Base-by-base conservation (phyloP, 2,797 vertebrate species). In the Anolis apletophallus region DNA sequence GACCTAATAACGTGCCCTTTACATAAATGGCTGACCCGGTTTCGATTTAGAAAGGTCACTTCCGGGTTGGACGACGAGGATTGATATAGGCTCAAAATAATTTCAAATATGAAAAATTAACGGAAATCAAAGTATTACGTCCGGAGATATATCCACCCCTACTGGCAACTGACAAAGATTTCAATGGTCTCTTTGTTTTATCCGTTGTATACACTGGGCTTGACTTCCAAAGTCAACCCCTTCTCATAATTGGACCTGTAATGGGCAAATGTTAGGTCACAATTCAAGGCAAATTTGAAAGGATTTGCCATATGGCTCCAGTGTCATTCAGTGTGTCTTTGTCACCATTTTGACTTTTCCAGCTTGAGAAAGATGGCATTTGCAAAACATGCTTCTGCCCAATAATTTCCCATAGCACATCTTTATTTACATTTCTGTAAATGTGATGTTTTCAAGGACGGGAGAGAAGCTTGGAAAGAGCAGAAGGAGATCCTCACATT, bases 401-500 rank as follows among this genome's bases (percentile, higher is more conserved):
- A 23, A 23, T 5, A 54, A 50, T 59, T 78, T 52, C 5, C 61
- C 10, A 40, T 0, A 34, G 2, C 26, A 13, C 11, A 29, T 69
- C 67, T 61, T 59, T 12, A 5, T 64, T 59, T 12, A 5, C 29
- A 17, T 16, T 0, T 17, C 3, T 17, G 61, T 64, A 26, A 29
- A 26, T 64, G 26, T 64, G 29, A 19, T 64, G 61, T 64, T 12
- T 64, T 12, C 29, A 64, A 64, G 95, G 73, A 57, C 73, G 32
- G n/a, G 17, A 79, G 50, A n/a, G 90, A 90, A 88, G 3, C 0
- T 0, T 40, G 1, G 0, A 1, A 57, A 0, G 90, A 93, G 8
- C 46, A 82, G 80, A 72, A 67, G 12, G 90, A 88, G 59, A 78
- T 94, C 46, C 88, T 96, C 26, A 96, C 89, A 8, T 96, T 98